These are phyloP conservation scores for Dendrocincla tyrannina DNA, from an alignment of 2,797 vertebrate genomes.

Conservation along the genomic window DNA sequence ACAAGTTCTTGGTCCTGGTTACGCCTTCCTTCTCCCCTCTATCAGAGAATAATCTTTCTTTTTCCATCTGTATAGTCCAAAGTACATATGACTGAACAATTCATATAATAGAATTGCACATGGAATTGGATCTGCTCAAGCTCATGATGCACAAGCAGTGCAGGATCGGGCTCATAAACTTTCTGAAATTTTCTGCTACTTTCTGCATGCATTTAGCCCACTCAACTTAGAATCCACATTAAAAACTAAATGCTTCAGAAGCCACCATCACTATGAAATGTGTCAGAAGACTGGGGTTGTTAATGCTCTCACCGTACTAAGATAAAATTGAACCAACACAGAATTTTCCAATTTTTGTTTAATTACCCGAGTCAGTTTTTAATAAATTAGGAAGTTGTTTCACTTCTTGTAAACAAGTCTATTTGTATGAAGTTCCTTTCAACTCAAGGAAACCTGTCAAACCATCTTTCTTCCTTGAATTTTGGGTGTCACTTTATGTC, in stretches of 20 bases:
- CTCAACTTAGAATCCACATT: background rate
- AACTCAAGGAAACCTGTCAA: background rate
- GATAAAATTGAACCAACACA: background rate
- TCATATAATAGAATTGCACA: background rate
- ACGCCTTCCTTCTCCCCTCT: background rate
- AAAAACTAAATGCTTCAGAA: conserved; percentile 4
- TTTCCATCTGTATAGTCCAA: background rate
- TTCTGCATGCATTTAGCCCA: background rate
- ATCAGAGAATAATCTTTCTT: background rate
- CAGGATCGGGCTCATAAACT: background rate
- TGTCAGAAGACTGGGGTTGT: background rate
- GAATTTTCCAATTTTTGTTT: conserved; percentile 46
- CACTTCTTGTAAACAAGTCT: conserved; percentile 8
- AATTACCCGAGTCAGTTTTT: conserved; percentile 27
- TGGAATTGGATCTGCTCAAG: background rate
- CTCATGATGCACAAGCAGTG: background rate
- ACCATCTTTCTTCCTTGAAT: background rate
- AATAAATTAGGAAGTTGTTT: conserved; percentile 25
- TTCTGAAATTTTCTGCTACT: background rate
- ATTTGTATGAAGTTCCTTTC: background rate
- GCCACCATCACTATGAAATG: background rate
- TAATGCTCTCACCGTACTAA: background rate
- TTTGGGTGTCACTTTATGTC: conserved; percentile 1
- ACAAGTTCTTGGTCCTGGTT: background rate
- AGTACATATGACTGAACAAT: background rate